Conservation (phyloP, 2,797 vertebrate species). For the Coendou prehensilis region DNA sequence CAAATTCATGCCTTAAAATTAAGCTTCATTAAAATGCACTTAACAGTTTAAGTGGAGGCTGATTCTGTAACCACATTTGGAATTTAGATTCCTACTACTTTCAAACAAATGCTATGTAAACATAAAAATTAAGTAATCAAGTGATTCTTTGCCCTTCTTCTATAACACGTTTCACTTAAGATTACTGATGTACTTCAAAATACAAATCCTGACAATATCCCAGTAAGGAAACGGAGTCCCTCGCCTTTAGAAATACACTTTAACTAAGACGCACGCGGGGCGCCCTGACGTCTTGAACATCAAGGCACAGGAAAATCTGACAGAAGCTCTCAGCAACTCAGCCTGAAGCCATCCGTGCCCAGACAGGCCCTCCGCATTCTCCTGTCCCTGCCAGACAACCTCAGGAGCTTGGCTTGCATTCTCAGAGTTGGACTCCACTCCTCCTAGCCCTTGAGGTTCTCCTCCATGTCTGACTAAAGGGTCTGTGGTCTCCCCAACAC, state of each 20-base stretch:
- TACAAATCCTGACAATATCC: constrained; percentile 67
- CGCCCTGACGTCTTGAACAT: background rate
- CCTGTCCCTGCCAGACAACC: background rate
- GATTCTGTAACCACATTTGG: constrained; percentile 81
- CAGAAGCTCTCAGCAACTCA: background rate
- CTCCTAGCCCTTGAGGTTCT: background rate
- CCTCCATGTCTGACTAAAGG: background rate
- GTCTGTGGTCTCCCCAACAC: background rate
- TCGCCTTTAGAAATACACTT: background rate
- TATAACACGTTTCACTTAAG: constrained; percentile 60
- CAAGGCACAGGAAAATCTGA: background rate
- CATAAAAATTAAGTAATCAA: constrained; percentile 83
- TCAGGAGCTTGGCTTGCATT: background rate
- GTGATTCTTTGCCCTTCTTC: constrained; percentile 76
- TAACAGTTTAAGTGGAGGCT: constrained; percentile 82
- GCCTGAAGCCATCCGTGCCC: background rate
- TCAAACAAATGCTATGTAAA: constrained; percentile 84
- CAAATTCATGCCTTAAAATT: constrained; percentile 81
- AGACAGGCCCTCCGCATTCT: background rate
- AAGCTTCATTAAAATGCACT: constrained; percentile 81
- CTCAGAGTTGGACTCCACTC: background rate
- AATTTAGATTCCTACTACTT: constrained; percentile 82
- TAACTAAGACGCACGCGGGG: background rate
- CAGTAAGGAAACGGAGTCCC: background rate
- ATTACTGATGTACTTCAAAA: constrained; percentile 65